These are phyloP conservation scores for Drosophila mulleri DNA, from an alignment of 2,888 invertebrate species.

Conservation along the genomic window DNA sequence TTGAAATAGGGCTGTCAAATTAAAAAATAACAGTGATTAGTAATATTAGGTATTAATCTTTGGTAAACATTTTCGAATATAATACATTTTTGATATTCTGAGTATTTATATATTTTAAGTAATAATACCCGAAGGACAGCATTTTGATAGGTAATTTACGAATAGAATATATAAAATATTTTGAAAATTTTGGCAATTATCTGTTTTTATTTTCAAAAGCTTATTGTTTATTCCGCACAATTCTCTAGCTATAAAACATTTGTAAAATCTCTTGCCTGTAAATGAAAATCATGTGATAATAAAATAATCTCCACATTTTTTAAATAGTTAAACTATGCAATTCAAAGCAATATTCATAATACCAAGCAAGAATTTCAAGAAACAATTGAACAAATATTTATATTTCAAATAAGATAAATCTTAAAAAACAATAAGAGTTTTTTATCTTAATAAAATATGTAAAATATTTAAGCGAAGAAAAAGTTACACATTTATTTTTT, in stretches of 20 bases:
- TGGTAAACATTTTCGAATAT: slow-evolving; percentile 29
- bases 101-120: slow-evolving; percentile 28
- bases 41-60: slow-evolving; percentile 19
- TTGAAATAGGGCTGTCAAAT: slow-evolving; percentile 21
- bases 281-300: slow-evolving; percentile 85
- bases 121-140: slow-evolving; percentile 33
- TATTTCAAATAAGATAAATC: slow-evolving; percentile 66
- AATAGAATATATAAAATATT: slow-evolving; percentile 30
- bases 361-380: slow-evolving; percentile 66
- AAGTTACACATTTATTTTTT: slow-evolving; percentile 74
- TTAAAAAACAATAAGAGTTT: slow-evolving; percentile 68
- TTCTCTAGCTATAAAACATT: slow-evolving; percentile 72
- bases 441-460: slow-evolving; percentile 67
- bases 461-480: slow-evolving; percentile 67
- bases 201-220: slow-evolving; percentile 40
- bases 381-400: slow-evolving; percentile 74
- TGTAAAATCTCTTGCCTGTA: slow-evolving; percentile 84
- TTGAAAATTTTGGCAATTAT: slow-evolving; percentile 53
- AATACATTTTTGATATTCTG: slow-evolving; percentile 12
- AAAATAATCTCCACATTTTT: slow-evolving; percentile 82
- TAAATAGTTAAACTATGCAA: slow-evolving; percentile 79
- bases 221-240: slow-evolving; percentile 57
- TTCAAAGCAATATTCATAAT: slow-evolving; percentile 75
- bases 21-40: slow-evolving; percentile 14
- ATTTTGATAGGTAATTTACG: slow-evolving; percentile 52